Percentiles rank a stretch among this genome's conserved stretches.
Evolutionary conservation across 2,888 invertebrate genomes (phyloP).

Genomic region (Teinopalpus imperialis): DNA sequence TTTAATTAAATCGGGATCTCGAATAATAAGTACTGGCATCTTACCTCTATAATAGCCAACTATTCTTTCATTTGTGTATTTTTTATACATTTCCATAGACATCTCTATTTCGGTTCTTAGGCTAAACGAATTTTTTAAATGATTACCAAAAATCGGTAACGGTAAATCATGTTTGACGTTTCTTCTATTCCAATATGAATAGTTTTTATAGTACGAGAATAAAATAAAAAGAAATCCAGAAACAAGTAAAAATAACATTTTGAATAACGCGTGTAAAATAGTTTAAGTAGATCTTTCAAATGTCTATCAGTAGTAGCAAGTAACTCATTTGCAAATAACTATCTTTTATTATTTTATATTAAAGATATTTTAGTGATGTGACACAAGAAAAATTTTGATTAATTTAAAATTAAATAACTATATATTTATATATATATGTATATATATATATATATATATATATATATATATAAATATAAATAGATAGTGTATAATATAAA

Average conservation of each 20-base stretch:
- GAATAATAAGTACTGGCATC: conserved; percentile 28
- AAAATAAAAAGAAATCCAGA: neutral
- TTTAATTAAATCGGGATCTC: conserved; percentile 28
- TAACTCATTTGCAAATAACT: no score
- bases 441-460: no score
- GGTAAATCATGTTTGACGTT: conserved; percentile 51
- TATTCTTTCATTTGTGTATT: conserved; percentile 33
- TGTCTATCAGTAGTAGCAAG: no score
- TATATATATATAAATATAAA: no score
- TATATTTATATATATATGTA: no score
- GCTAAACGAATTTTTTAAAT: conserved; percentile 40
- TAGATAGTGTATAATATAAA: no score
- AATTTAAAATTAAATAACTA: no score
- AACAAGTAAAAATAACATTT: conserved; percentile 1
- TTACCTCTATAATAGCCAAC: conserved; percentile 31
- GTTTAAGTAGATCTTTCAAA: no score
- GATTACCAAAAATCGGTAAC: conserved; percentile 51
- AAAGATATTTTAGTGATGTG: no score
- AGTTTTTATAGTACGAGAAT: conserved; percentile 32
- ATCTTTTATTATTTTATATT: no score
- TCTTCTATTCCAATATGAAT: conserved; percentile 50
- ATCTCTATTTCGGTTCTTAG: conserved; percentile 42
- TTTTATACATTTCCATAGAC: conserved; percentile 34
- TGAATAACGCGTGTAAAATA: no score
- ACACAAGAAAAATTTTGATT: no score